These are phyloP conservation scores for Eubasilissa regina DNA, from an alignment of 1,140 invertebrate genomes.

Conservation along the genomic window DNA sequence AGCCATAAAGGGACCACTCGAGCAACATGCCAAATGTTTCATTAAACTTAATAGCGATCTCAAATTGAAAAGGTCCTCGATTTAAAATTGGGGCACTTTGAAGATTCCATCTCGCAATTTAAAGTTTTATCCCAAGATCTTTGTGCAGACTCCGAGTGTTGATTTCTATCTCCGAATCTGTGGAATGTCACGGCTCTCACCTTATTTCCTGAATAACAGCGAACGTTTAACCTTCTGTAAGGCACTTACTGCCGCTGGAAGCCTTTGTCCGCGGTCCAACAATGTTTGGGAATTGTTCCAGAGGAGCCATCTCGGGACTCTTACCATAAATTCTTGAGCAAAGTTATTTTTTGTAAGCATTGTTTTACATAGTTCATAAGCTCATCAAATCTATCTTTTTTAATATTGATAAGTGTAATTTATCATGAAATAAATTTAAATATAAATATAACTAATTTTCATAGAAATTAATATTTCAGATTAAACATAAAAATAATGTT, in stretches of 20 bases:
- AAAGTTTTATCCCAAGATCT: constrained; percentile 20
- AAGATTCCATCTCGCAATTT: constrained; percentile 7
- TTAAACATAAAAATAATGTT: too few relatives aligned
- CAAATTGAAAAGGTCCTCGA: neutral
- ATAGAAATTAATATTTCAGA: too few relatives aligned
- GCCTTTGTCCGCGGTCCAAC: neutral
- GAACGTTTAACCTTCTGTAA: neutral
- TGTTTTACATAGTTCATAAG: too few relatives aligned
- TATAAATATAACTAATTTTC: too few relatives aligned
- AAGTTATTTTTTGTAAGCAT: neutral
- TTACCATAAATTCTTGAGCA: neutral
- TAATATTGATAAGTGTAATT: too few relatives aligned
- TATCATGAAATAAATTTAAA: too few relatives aligned
- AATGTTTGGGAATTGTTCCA: constrained; percentile 5
- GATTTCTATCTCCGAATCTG: constrained; percentile 1
- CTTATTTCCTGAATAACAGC: constrained; percentile 1
- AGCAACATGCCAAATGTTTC: neutral
- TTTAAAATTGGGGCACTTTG: constrained; percentile 12
- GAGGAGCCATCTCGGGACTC: neutral
- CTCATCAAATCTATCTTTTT: too few relatives aligned
- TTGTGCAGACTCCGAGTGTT: constrained; percentile 2
- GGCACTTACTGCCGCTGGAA: constrained; percentile 6
- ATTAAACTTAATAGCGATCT: constrained; percentile 21
- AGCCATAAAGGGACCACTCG: too few relatives aligned
- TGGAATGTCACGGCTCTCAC: constrained; percentile 12